Evolutionary conservation across 1,140 invertebrate species (phyloP).

Genomic region (Listronotus bonariensis): DNA sequence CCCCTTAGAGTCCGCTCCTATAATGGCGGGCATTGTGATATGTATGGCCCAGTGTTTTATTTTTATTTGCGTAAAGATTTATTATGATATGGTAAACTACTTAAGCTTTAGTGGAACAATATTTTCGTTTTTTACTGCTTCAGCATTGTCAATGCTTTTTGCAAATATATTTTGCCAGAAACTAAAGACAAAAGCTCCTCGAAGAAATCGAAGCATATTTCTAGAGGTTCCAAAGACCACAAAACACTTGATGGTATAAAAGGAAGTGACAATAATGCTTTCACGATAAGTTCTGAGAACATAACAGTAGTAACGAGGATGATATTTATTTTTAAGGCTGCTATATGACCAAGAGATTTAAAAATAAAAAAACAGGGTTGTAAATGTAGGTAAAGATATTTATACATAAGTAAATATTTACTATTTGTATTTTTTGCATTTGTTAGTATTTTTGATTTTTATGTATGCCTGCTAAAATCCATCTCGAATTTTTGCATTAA

Average conservation of each 20-base stretch:
- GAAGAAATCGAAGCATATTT: constrained; percentile 75
- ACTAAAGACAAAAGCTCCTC: constrained; percentile 78
- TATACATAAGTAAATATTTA: too few species aligned
- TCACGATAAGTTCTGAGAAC: constrained; percentile 34
- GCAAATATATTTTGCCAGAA: constrained; percentile 74
- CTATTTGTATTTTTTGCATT: too few species aligned
- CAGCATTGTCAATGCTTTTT: constrained; percentile 68
- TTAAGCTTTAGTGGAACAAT: constrained; percentile 72
- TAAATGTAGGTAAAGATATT: too few species aligned
- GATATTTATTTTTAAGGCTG: neutral
- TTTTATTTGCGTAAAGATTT: constrained; percentile 72
- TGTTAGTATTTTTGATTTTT: too few species aligned
- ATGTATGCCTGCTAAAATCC: too few species aligned
- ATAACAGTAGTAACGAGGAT: constrained; percentile 20
- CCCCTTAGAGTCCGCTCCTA: constrained; percentile 66
- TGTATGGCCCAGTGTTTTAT: constrained; percentile 73
- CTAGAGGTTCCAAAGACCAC: constrained; percentile 52
- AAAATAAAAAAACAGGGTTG: too few species aligned
- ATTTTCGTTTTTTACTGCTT: constrained; percentile 75
- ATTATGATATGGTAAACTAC: constrained; percentile 63
- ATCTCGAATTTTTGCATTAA: too few species aligned
- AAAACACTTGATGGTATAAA: constrained; percentile 48
- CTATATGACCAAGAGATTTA: too few species aligned
- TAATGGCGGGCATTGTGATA: constrained; percentile 70
- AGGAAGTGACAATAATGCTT: constrained; percentile 40